phyloP scores from a whole-genome alignment of 2,888 invertebrate species.

The Acanthosepion esculentum region DNA sequence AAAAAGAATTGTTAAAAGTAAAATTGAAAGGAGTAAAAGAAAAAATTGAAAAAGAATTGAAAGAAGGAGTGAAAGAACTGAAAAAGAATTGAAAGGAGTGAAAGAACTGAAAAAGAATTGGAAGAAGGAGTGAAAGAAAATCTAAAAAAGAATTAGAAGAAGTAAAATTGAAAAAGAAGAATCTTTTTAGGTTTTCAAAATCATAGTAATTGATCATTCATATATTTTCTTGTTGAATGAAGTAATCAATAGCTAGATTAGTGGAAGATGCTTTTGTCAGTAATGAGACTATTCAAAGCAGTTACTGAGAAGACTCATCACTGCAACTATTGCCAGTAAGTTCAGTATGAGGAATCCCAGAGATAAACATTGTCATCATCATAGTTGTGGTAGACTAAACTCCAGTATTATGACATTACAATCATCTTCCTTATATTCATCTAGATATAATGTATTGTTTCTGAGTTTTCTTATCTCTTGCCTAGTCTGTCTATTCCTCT shows the following conservation, averaged over 20 bases:
- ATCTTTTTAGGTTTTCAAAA: background rate
- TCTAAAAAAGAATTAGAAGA: background rate
- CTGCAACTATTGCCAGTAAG: background rate
- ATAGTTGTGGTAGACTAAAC: constrained; percentile 2
- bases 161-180: background rate
- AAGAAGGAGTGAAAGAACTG: background rate
- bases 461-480: background rate
- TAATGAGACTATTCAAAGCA: constrained; percentile 6
- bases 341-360: background rate
- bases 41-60: background rate
- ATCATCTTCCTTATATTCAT: background rate
- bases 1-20: no score
- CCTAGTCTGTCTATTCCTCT: background rate
- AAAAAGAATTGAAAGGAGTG: background rate
- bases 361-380: background rate
- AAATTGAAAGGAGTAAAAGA: background rate
- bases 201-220: constrained; percentile 22
- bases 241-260: constrained; percentile 17
- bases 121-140: background rate
- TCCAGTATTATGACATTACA: background rate
- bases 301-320: background rate
- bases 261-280: constrained; percentile 11
- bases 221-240: constrained; percentile 1
- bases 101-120: background rate
- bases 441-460: background rate